phyloP scores from a whole-genome alignment of 2,888 invertebrate species.

The Coelopa pilipes region DNA sequence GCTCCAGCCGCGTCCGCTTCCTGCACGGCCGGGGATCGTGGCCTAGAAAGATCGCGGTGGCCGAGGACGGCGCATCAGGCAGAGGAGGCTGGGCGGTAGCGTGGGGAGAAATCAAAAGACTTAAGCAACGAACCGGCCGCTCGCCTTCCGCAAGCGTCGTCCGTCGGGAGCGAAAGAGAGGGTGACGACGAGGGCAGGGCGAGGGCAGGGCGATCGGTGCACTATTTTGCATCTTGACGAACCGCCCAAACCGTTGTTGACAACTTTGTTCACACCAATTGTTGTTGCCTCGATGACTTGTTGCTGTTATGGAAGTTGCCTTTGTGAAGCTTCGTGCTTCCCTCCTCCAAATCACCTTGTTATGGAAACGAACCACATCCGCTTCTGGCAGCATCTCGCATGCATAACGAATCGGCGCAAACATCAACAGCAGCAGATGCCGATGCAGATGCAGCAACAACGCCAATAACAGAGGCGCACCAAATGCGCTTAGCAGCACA shows the following conservation, averaged over 20 bases:
- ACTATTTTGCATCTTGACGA: background rate
- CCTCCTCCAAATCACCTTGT: too few species aligned
- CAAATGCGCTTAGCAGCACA: background rate
- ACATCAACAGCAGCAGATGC: background rate
- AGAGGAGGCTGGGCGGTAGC: too few species aligned
- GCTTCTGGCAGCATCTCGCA: background rate
- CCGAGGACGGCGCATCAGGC: too few species aligned
- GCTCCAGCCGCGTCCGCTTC: too few species aligned
- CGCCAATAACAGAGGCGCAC: background rate
- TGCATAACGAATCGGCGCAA: background rate
- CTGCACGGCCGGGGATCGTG: too few species aligned
- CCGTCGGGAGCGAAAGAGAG: too few species aligned
- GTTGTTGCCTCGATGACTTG: background rate
- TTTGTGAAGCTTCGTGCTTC: background rate
- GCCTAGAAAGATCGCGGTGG: too few species aligned
- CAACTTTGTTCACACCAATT: background rate
- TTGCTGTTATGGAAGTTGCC: background rate
- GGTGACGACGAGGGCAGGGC: too few species aligned
- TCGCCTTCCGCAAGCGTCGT: background rate
- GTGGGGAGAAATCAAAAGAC: background rate
- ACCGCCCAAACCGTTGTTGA: background rate
- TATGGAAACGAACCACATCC: background rate
- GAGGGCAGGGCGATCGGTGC: background rate
- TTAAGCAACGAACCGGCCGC: slow-evolving; percentile 16
- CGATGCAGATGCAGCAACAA: background rate